These are phyloP conservation scores for Tenthredo mesomela DNA, from an alignment of 2,888 invertebrate genomes.

Conservation along the genomic window DNA sequence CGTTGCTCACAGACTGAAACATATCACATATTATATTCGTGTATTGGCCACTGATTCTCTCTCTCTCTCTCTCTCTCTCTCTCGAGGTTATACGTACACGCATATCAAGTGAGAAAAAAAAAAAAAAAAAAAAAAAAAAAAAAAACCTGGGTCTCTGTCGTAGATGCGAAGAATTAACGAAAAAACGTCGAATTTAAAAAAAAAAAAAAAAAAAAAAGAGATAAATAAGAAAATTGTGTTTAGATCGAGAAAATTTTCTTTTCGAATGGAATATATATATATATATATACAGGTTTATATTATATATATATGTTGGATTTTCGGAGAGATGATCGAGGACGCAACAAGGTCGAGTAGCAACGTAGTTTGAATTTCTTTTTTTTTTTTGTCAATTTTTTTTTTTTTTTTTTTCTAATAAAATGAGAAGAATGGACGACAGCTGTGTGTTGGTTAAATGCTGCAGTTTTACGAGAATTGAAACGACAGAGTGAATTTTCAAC, in stretches of 20 bases:
- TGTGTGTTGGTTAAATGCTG: background rate
- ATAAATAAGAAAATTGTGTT: background rate
- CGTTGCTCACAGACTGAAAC: constrained; percentile 31
- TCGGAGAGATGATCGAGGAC: background rate
- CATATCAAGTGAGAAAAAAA: too few relatives aligned
- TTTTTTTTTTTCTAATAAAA: background rate
- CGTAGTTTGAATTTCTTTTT: background rate
- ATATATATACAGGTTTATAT: too few relatives aligned
- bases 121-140: too few relatives aligned
- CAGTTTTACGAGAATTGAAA: background rate
- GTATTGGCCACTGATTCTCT: constrained; percentile 8
- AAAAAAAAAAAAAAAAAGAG: too few relatives aligned
- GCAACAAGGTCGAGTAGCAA: background rate
- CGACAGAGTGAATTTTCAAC: background rate
- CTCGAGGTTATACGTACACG: too few relatives aligned
- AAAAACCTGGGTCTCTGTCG: too few relatives aligned
- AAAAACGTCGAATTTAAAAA: too few relatives aligned
- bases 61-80: too few relatives aligned
- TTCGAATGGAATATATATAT: too few relatives aligned
- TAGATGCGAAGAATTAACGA: too few relatives aligned
- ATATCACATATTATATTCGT: background rate
- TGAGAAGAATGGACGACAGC: background rate
- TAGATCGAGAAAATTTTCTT: background rate
- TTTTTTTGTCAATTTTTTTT: background rate
- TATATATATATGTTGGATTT: background rate